Base-by-base conservation (phyloP, 23 tunicate species). In the Aplidium turbinatum region DNA sequence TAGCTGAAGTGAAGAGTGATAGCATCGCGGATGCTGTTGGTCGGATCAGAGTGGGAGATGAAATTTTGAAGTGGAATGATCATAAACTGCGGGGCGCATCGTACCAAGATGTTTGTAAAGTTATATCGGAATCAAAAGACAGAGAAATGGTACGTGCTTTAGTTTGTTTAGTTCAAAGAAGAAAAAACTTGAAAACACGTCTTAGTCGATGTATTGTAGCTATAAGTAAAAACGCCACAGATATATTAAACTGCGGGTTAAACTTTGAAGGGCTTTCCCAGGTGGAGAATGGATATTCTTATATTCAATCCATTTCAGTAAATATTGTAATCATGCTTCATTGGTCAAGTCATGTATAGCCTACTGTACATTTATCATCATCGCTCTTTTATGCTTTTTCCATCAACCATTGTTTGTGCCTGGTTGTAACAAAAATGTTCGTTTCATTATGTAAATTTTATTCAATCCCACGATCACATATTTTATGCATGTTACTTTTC, bases 11-110 rank as follows among this genome's bases (percentile, higher is more conserved):
- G 21, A 84, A 91, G 51, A 82, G 58, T 19, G 97, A 91, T 0
- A 91, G 97, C 68, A 21, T 91, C 18, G 97, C 97, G 4, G 97
- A 91, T 31, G 80, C 57, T 5, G 72, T 79, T 25, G 97, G 97
- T 32, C 91, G 79, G 31, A 47, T 91, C 25, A 78, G 79, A 35
- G 78, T 80, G 4, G 97, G 97, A 2, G 97, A 91, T 68, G 97
- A 91, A 57, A 75, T 91, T 6, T 54, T 91, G 1, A 85, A 75
- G 82, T 91, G 97, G 97, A 84, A 91, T 45, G 65, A 79, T 31
- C 34, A 56, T 47, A 78, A 84, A 35, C 74, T 91, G 26, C 97
- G 87, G 47, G 89, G 87, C 34, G 91, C 91, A 24, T 45, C 86
- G 6, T 84, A 66, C 55, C 77, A 91, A 2, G 76, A 91, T 48